Evolutionary conservation across 2,888 invertebrate genomes (phyloP).

Genomic region (Elysia crispata): DNA sequence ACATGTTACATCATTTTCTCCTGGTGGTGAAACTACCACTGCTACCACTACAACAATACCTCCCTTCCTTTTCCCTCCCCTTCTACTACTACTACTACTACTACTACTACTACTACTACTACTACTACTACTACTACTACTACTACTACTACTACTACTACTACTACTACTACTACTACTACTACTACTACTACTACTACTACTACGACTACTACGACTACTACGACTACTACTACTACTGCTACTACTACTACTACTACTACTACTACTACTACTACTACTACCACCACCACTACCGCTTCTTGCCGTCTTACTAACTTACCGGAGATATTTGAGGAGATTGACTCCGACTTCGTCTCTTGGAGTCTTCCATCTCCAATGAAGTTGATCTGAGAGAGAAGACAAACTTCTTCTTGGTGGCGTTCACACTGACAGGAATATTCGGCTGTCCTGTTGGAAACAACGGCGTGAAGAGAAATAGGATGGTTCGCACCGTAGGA

Average conservation of each 20-base stretch:
- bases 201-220: no score
- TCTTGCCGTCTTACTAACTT: slow-evolving; percentile 39
- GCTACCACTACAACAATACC: no score
- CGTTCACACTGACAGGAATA: not conserved
- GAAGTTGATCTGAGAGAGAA: slow-evolving; percentile 89
- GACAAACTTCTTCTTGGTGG: slow-evolving; percentile 80
- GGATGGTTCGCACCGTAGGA: no score
- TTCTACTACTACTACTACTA: slow-evolving; percentile 1
- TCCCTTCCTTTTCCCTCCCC: not conserved
- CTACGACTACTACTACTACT: no score
- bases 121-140: slow-evolving; percentile 1
- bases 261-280: not conserved
- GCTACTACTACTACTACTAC: no score
- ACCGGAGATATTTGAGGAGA: slow-evolving; percentile 83
- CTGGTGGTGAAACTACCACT: no score
- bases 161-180: slow-evolving; percentile 4
- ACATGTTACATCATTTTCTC: no score
- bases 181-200: slow-evolving; percentile 9
- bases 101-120: slow-evolving; percentile 9
- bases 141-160: not conserved
- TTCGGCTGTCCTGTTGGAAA: no score
- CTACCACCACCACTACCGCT: not conserved
- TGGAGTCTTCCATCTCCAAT: slow-evolving; percentile 89
- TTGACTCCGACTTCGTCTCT: slow-evolving; percentile 86
- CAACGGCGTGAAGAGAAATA: no score